Evolutionary conservation across 2,888 invertebrate genomes (phyloP), one percentile per base, ranked within the genome.

Genomic region (Sesia apiformis): DNA sequence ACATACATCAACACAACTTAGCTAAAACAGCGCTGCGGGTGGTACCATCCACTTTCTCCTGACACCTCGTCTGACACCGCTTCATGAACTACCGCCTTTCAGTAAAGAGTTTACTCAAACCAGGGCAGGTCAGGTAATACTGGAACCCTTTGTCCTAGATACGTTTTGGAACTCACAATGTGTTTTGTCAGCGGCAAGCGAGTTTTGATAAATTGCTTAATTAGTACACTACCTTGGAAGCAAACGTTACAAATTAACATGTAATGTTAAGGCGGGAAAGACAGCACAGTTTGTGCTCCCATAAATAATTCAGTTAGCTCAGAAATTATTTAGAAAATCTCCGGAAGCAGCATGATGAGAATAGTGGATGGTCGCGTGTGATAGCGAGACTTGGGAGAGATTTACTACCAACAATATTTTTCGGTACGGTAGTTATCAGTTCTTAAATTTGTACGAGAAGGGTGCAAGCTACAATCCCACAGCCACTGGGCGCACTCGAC

Each of bases 121-220:
- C 46, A 46, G 3, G 46, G 46, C 8, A 46, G 46, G 46, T 5
- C 46, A 46, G 8, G 46, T 46, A 8, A 46, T 5, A 46, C 46
- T 46, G 46, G 46, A 0, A 5, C 1, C 1, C 23, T 46, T 46
- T 3, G 46, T 51, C 46, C 23, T 52, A 57, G 56, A 53, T 53
- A 53, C 5, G 54, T 50, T 52, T 55, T 53, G 51, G 55, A 58
- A 59, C 53, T 57, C 56, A 60, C 60, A 59, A 60, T 60, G 58
- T 55, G 57, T 58, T 53, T 57, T 60, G 55, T 54, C 40, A 53
- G 52, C 56, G 52, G 52, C 46, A 50, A 51, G 57, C 53, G 57
- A 57, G 54, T 60, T 57, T 55, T 57, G 57, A 58, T 58, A 55
- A 60, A 60, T 60, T 56, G 55, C 54, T 55, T 57, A 59, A 60